These are phyloP conservation scores for Cygnus olor DNA, from an alignment of 2,797 vertebrate species.

Conservation along the genomic window DNA sequence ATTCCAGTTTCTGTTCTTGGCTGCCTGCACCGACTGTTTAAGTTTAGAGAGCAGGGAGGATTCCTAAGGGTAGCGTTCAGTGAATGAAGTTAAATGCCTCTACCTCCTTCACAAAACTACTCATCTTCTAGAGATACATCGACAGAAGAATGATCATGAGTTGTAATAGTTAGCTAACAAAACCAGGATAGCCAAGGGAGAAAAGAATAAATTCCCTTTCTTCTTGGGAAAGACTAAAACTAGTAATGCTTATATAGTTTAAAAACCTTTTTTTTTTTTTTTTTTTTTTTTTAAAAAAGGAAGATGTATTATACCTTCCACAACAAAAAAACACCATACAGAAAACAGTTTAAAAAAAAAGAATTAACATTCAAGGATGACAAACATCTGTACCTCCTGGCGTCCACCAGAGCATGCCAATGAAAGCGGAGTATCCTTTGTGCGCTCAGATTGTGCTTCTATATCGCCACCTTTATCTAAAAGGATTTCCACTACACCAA, in stretches of 20 bases:
- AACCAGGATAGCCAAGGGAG: neutral
- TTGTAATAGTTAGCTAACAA: neutral
- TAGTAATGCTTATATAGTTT: neutral
- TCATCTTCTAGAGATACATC: neutral
- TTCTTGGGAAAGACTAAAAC: neutral
- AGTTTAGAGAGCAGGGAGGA: neutral
- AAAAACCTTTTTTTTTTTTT: neutral
- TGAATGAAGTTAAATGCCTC: neutral
- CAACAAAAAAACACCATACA: neutral
- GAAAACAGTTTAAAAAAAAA: neutral
- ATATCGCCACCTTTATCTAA: slow-evolving; percentile 98
- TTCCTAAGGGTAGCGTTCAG: neutral
- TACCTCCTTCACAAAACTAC: neutral
- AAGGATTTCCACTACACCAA: slow-evolving; percentile 98
- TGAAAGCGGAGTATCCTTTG: slow-evolving; percentile 98
- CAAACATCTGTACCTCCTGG: slow-evolving; percentile 87
- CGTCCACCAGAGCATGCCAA: slow-evolving; percentile 97
- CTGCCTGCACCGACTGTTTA: neutral
- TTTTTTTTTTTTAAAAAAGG: neutral
- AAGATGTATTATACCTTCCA: neutral
- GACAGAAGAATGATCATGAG: neutral
- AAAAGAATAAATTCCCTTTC: neutral
- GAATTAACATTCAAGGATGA: neutral
- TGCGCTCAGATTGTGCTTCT: slow-evolving; percentile 98
- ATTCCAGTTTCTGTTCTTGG: neutral